Evolutionary conservation across 2,888 invertebrate species (phyloP).

Genomic region (Nipponacmea schrenckii): DNA sequence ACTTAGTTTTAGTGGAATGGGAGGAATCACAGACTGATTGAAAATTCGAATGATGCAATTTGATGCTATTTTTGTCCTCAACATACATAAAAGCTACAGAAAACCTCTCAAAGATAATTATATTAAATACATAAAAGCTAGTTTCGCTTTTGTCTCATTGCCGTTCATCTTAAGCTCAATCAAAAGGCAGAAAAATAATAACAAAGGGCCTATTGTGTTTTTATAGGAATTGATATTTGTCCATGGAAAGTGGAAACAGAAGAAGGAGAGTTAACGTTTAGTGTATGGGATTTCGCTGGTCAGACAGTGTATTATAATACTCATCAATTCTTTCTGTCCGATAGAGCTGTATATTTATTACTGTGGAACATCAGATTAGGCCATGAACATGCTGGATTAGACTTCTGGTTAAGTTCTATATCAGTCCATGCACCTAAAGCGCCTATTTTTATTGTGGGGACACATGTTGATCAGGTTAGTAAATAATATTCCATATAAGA

Average conservation of each 20-base stretch:
- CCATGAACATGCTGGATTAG: conserved; percentile 65
- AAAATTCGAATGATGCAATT: too few species aligned
- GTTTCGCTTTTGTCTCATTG: too few species aligned
- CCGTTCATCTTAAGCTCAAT: too few species aligned
- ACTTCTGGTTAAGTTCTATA: conserved; percentile 67
- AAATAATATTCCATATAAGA: not conserved
- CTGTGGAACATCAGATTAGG: conserved; percentile 65
- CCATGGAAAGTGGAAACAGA: conserved; percentile 55
- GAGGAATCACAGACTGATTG: too few species aligned
- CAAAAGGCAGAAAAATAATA: too few species aligned
- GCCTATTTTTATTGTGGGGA: conserved; percentile 65
- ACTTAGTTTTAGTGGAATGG: too few species aligned
- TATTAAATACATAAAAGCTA: too few species aligned
- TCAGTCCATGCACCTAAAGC: conserved; percentile 65
- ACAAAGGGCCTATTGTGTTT: too few species aligned
- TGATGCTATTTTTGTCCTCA: too few species aligned
- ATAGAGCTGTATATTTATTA: conserved; percentile 63
- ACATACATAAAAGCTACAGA: too few species aligned
- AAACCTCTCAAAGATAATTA: too few species aligned
- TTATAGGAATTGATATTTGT: conserved; percentile 62
- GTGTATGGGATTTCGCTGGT: conserved; percentile 68
- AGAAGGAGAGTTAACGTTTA: conserved; percentile 55
- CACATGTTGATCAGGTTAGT: conserved; percentile 62
- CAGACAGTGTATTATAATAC: conserved; percentile 68
- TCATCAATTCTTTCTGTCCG: conserved; percentile 67